These are phyloP conservation scores for Griposia aprilina DNA, from an alignment of 2,888 invertebrate genomes.

Conservation along the genomic window DNA sequence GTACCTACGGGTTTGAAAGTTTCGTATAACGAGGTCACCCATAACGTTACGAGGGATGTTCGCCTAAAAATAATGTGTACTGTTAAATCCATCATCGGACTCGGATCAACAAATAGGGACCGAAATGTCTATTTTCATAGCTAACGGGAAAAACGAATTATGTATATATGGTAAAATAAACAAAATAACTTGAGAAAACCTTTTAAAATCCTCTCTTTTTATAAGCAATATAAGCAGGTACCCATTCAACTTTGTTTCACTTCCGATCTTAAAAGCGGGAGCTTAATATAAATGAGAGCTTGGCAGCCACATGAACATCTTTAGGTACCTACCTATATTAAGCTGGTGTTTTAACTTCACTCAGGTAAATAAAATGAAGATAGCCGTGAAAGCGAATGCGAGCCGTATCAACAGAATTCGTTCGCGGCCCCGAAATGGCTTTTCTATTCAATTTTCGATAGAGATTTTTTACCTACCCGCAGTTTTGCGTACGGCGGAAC, in stretches of 20 bases:
- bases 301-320: slow-evolving; percentile 49
- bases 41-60: slow-evolving; percentile 1
- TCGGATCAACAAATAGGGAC: slow-evolving; percentile 13
- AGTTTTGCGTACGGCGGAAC: slow-evolving; percentile 90
- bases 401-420: slow-evolving; percentile 85
- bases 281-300: slow-evolving; percentile 56
- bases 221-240: slow-evolving; percentile 39
- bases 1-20: slow-evolving; percentile 12
- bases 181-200: slow-evolving; percentile 25
- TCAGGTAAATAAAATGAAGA: slow-evolving; percentile 84
- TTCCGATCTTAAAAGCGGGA: slow-evolving; percentile 55
- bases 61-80: slow-evolving; percentile 16
- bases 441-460: slow-evolving; percentile 91
- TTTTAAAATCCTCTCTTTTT: slow-evolving; percentile 39
- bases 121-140: slow-evolving; percentile 19
- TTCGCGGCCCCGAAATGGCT: slow-evolving; percentile 86
- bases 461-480: slow-evolving; percentile 90
- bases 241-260: slow-evolving; percentile 48
- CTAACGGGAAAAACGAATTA: slow-evolving; percentile 13
- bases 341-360: slow-evolving; percentile 74
- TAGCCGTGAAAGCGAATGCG: slow-evolving; percentile 84
- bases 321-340: slow-evolving; percentile 59
- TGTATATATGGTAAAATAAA: slow-evolving; percentile 15
- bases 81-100: slow-evolving; percentile 19
- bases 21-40: slow-evolving; percentile 23